Evolutionary conservation across 2,888 invertebrate genomes (phyloP).

Genomic region (Prosopocoilus inquinatus): DNA sequence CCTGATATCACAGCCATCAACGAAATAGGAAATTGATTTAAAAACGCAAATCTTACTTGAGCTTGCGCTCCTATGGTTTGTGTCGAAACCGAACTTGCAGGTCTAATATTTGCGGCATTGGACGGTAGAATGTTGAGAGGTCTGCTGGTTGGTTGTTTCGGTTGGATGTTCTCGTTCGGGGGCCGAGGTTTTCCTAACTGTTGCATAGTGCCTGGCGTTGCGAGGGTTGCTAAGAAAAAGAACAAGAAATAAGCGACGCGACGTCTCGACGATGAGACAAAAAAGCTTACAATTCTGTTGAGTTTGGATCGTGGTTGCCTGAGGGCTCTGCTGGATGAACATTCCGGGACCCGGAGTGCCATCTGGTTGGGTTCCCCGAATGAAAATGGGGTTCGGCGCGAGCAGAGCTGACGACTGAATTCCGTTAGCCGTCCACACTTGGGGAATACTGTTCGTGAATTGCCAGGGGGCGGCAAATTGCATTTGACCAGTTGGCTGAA

Average conservation of each 20-base stretch:
- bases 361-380: constrained; percentile 77
- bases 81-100: constrained; percentile 80
- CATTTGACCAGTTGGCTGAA: constrained; percentile 66
- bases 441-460: constrained; percentile 55
- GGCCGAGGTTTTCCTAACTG: constrained; percentile 54
- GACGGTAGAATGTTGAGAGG: constrained; percentile 51
- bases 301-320: constrained; percentile 62
- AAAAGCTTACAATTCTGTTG: constrained; percentile 64
- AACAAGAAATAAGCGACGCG: constrained; percentile 2
- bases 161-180: constrained; percentile 56
- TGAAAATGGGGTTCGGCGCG: constrained; percentile 78
- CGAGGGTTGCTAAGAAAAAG: constrained; percentile 41
- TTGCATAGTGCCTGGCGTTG: constrained; percentile 52
- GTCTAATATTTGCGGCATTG: constrained; percentile 64
- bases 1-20: constrained; percentile 17
- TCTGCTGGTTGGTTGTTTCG: constrained; percentile 50
- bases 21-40: not conserved
- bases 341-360: constrained; percentile 65
- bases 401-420: constrained; percentile 68
- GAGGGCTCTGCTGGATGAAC: constrained; percentile 81
- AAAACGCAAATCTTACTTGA: constrained; percentile 47
- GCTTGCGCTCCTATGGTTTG: constrained; percentile 66
- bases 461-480: constrained; percentile 78
- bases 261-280: constrained; percentile 15
- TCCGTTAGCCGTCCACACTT: constrained; percentile 68